Evolutionary conservation across 1,140 invertebrate genomes (phyloP).

Genomic region (Camponotus pennsylvanicus): DNA sequence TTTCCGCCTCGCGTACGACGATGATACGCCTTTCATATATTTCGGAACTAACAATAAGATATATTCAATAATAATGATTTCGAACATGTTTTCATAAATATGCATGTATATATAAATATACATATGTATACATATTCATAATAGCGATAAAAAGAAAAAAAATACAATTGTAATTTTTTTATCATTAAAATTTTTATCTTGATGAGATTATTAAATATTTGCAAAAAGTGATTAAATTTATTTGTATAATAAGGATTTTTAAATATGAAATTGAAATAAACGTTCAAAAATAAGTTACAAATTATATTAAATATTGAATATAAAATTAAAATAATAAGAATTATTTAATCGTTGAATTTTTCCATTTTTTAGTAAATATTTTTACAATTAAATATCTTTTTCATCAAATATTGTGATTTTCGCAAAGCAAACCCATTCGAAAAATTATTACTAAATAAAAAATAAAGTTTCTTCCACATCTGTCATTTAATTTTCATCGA

Average conservation of each 20-base stretch:
- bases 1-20: constrained; percentile 34
- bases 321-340: too few relatives aligned
- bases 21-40: constrained; percentile 37
- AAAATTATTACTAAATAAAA: constrained; percentile 1
- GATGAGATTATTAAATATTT: constrained; percentile 1
- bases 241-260: too few relatives aligned
- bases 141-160: neutral
- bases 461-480: neutral
- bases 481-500: constrained; percentile 8
- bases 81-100: too few relatives aligned
- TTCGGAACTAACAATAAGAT: neutral
- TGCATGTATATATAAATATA: neutral
- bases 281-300: too few relatives aligned
- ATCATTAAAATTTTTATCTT: neutral
- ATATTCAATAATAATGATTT: neutral
- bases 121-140: neutral
- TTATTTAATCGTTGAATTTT: too few relatives aligned
- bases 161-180: neutral
- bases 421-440: neutral
- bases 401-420: constrained; percentile 8
- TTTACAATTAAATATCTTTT: constrained; percentile 1
- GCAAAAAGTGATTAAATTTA: neutral
- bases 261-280: too few relatives aligned
- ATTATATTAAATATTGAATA: too few relatives aligned
- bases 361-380: neutral